Evolutionary conservation across 2,113 vertebrate species (phyloP).

Genomic region (Camelus dromedarius): DNA sequence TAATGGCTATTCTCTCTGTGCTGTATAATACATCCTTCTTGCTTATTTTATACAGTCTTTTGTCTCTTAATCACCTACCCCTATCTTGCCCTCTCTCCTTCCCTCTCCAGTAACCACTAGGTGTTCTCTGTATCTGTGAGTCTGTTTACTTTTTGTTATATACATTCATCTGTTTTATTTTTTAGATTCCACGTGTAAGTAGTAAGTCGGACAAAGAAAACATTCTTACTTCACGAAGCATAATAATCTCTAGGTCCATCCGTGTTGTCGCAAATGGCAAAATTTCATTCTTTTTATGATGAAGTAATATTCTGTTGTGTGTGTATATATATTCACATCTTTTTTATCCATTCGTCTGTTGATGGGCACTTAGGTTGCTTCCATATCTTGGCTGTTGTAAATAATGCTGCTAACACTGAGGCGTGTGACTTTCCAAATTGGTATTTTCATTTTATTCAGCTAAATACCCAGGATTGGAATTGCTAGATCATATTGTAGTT

Average conservation of each 20-base stretch:
- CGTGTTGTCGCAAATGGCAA: not conserved
- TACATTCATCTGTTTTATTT: not conserved
- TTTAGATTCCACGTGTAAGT: not conserved
- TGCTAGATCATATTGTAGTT: fast-evolving
- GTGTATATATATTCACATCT: fast-evolving
- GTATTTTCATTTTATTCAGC: not conserved
- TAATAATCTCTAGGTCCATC: not conserved
- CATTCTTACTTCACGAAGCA: not conserved
- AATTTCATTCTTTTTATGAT: not conserved
- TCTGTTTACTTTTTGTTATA: not conserved
- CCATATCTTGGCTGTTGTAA: not conserved
- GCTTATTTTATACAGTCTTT: not conserved
- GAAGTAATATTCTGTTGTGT: not conserved
- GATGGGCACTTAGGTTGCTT: not conserved
- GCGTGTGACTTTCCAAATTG: not conserved
- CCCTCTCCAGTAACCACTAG: too few relatives aligned
- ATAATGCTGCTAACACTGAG: not conserved
- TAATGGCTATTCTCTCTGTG: not conserved
- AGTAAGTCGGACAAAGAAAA: too few relatives aligned
- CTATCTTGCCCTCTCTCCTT: fast-evolving
- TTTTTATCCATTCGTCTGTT: not conserved
- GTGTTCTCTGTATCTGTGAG: not conserved
- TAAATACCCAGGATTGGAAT: not conserved
- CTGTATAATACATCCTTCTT: not conserved
- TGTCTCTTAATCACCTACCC: not conserved